Evolutionary conservation across 2,888 invertebrate genomes (phyloP), one percentile per base, ranked within the genome.

Genomic region (Cataglyphis albicans): DNA sequence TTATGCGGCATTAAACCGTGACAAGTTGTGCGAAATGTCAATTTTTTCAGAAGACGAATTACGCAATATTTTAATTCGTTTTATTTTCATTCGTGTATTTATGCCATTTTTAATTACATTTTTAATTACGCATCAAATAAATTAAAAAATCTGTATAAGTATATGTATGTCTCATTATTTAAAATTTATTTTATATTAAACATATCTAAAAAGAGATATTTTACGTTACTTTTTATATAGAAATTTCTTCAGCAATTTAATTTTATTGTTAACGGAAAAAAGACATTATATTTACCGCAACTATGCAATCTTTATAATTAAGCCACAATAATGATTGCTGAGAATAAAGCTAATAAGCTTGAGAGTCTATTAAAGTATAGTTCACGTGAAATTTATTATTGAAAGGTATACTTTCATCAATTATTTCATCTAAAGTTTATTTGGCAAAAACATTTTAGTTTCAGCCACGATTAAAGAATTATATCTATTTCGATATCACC

Each of bases 1-100:
- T 32, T 32, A 52, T n/a, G 52, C 38, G 10, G 25, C n/a, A 76
- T 76, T 68, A 59, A 76, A 38, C 10, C 78, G 35, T 48, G 59
- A 61, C 59, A 59, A 35, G 59, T 21, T 59, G 12, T 59, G 35
- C 44, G 6, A 80, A 72, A 72, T 72, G 21, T 67, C 38, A 55
- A 38, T 57, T 25, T 21, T 18, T 68, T 10, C 44, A 25, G 12
- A 12, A 21, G 4, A 3, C 21, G 9, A 5, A 38, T 5, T 44
- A 18, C n/a, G 29, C 61, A 68, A 41, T 29, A n/a, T 41, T 10
- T 68, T 55, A 55, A 57, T 57, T 41, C 41, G 25, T 65, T 65
- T 75, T 64, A 35, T 29, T 72, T 9, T 72, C 25, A 10, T 55
- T 3, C 9, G 3, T 9, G 9, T 25, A 1, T 32, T 18, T 18